These are phyloP conservation scores for Aeoliscus strigatus DNA, from an alignment of 2,797 vertebrate genomes.

Conservation along the genomic window DNA sequence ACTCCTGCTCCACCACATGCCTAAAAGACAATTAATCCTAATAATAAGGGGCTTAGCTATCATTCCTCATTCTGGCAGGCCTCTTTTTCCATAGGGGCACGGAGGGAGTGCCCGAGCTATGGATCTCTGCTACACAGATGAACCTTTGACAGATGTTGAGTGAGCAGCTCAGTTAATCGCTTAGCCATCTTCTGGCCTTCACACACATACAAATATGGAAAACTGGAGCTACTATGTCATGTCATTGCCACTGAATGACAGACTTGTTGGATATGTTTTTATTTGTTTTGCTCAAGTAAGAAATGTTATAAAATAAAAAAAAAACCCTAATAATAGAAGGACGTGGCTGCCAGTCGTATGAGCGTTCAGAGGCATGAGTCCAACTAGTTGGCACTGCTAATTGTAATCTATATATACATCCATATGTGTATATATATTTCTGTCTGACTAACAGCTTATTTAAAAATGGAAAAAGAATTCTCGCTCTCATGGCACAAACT, in stretches of 20 bases:
- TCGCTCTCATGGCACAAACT: background rate
- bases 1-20: constrained; percentile 87
- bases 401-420: constrained; percentile 5
- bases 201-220: constrained; percentile 48
- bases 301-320: constrained; percentile 21
- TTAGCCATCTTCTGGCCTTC: constrained; percentile 60
- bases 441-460: no score
- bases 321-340: constrained; percentile 17
- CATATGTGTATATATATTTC: no score
- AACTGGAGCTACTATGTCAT: constrained; percentile 57
- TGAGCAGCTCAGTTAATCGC: constrained; percentile 64
- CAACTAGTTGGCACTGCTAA: constrained; percentile 22
- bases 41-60: constrained; percentile 87
- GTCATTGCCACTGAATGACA: constrained; percentile 21
- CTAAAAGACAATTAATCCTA: constrained; percentile 99
- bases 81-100: constrained; percentile 87
- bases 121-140: constrained; percentile 73
- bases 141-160: constrained; percentile 77
- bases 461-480: no score
- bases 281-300: constrained; percentile 20
- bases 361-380: constrained; percentile 5
- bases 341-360: constrained; percentile 11
- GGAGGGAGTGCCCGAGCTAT: constrained; percentile 80
- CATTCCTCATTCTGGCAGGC: constrained; percentile 99
- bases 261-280: constrained; percentile 8